These are phyloP conservation scores for Yoshiicerus persimilis DNA, from an alignment of 1,140 invertebrate species.

Conservation along the genomic window DNA sequence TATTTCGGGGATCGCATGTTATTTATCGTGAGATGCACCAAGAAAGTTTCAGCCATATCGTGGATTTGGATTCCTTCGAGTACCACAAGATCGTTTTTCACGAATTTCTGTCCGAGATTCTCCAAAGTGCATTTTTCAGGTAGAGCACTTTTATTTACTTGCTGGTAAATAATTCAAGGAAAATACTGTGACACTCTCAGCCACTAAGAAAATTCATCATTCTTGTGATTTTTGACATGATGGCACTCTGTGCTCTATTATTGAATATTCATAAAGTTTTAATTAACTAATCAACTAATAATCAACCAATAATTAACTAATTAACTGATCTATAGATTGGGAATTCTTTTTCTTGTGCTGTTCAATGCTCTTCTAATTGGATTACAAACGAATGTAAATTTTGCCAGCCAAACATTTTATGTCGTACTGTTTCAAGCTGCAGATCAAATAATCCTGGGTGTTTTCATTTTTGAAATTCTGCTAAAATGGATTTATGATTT, in stretches of 20 bases:
- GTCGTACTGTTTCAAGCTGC: slow-evolving; percentile 21
- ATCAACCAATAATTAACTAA: background rate
- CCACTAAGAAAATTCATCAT: too few species aligned
- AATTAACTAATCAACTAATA: background rate
- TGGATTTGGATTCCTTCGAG: slow-evolving; percentile 43
- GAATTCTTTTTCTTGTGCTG: slow-evolving; percentile 43
- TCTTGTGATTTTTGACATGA: too few species aligned
- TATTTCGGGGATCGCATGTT: background rate
- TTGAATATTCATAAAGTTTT: background rate
- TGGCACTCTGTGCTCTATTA: too few species aligned
- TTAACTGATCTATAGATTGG: background rate
- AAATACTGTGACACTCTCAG: too few species aligned
- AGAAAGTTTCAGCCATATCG: slow-evolving; percentile 41
- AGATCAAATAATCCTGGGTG: slow-evolving; percentile 47
- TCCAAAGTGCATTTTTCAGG: slow-evolving; percentile 41
- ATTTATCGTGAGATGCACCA: background rate
- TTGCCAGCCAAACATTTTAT: background rate
- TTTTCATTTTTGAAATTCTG: slow-evolving; percentile 50
- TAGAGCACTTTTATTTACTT: too few species aligned
- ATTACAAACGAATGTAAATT: slow-evolving; percentile 27
- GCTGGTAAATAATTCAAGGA: too few species aligned
- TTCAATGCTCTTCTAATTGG: slow-evolving; percentile 48
- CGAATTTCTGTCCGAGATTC: slow-evolving; percentile 40
- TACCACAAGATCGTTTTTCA: slow-evolving; percentile 46
- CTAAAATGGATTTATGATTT: slow-evolving; percentile 52